These are phyloP conservation scores for Merodon equestris DNA, from an alignment of 2,888 invertebrate species.

Conservation along the genomic window DNA sequence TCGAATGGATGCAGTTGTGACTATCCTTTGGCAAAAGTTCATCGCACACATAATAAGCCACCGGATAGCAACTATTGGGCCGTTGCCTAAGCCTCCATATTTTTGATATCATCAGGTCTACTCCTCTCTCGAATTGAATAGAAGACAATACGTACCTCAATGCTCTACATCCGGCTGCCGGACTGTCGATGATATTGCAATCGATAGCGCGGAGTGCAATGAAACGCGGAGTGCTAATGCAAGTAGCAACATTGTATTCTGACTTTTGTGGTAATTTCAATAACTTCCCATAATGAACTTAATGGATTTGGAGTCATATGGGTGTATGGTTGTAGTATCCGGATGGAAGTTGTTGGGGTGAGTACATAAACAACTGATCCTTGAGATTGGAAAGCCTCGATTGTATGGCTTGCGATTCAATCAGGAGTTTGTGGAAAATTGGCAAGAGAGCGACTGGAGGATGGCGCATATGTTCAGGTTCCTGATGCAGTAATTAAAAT, in stretches of 20 bases:
- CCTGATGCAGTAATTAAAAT: too few species aligned
- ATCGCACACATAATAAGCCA: conserved; percentile 68
- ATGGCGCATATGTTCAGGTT: too few species aligned
- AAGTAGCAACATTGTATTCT: conserved; percentile 59
- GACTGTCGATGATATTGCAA: conserved; percentile 16
- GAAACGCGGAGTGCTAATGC: conserved; percentile 15
- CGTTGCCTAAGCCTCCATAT: conserved; percentile 32
- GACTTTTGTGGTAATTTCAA: conserved; percentile 61
- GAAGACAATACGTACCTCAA: conserved; percentile 26
- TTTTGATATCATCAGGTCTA: conserved; percentile 52
- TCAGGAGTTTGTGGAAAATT: too few species aligned
- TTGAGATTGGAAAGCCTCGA: too few species aligned
- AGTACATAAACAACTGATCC: too few species aligned
- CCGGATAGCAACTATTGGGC: conserved; percentile 6
- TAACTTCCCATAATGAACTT: conserved; percentile 66
- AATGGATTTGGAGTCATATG: too few species aligned
- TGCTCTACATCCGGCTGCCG: conserved; percentile 45
- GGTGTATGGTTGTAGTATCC: too few species aligned
- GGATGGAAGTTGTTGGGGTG: too few species aligned
- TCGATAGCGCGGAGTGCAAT: conserved; percentile 27
- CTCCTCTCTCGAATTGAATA: neutral
- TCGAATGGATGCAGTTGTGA: conserved; percentile 26
- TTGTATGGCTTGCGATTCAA: too few species aligned
- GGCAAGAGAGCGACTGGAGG: too few species aligned
- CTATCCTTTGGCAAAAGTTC: conserved; percentile 59